These are phyloP conservation scores for Colletes collaris DNA, from an alignment of 2,888 invertebrate genomes.

Conservation along the genomic window DNA sequence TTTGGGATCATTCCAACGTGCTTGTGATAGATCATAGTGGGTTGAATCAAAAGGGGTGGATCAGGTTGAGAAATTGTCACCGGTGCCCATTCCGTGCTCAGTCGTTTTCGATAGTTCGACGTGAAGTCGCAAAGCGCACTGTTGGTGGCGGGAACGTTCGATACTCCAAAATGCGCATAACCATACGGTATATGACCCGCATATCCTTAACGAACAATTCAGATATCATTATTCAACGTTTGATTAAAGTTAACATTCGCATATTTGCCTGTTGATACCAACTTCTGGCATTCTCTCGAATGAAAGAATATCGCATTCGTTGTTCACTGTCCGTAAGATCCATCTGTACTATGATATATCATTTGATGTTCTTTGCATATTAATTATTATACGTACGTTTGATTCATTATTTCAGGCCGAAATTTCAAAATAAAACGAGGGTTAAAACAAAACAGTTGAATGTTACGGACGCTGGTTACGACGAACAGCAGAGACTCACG, in stretches of 20 bases:
- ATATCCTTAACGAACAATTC: conserved; percentile 84
- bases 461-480: conserved; percentile 15
- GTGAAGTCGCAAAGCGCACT: conserved; percentile 90
- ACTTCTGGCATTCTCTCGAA: conserved; percentile 69
- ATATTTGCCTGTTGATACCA: conserved; percentile 18
- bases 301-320: conserved; percentile 67
- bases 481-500: conserved; percentile 82
- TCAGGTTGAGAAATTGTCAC: conserved; percentile 85
- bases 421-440: background rate
- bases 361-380: background rate
- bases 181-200: conserved; percentile 88
- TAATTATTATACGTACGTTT: background rate
- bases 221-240: background rate
- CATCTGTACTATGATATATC: conserved; percentile 44
- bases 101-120: conserved; percentile 88
- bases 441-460: conserved; percentile 48
- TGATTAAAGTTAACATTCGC: background rate
- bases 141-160: conserved; percentile 87
- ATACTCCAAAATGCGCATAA: conserved; percentile 87
- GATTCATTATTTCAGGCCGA: background rate
- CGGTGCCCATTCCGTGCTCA: conserved; percentile 91
- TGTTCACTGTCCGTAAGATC: conserved; percentile 56
- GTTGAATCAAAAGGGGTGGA: conserved; percentile 84
- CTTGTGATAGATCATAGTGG: conserved; percentile 88
- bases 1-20: conserved; percentile 90